Conservation (phyloP, 2,113 vertebrate species). For the Herpetotheres cachinnans region DNA sequence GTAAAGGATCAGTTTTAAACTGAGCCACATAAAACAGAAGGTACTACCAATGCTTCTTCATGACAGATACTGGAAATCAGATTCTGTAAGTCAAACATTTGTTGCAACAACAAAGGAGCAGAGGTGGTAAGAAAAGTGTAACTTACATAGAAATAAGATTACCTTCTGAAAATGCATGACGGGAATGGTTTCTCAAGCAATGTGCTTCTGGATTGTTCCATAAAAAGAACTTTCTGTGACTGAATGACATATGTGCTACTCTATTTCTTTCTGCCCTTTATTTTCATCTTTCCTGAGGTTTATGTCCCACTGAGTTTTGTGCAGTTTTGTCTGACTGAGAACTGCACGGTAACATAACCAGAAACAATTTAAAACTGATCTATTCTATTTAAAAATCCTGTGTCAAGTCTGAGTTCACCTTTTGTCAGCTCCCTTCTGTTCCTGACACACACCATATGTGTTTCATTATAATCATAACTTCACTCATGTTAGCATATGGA, state of each 20-base stretch:
- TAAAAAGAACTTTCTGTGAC: not conserved
- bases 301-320: not conserved
- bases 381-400: not conserved
- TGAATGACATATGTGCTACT: not conserved
- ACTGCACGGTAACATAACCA: not conserved
- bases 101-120: not conserved
- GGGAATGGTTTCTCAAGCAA: not conserved
- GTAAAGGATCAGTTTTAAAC: not conserved
- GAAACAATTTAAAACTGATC: not conserved
- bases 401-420: not conserved
- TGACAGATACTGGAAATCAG: not conserved
- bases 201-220: not conserved
- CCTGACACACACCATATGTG: not conserved
- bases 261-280: not conserved
- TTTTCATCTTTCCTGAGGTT: not conserved
- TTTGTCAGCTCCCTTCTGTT: not conserved
- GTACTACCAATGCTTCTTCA: not conserved
- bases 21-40: not conserved
- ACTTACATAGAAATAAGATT: not conserved
- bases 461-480: not conserved
- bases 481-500: not conserved
- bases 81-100: not conserved
- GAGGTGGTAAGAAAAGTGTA: not conserved
- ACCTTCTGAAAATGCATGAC: not conserved
- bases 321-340: not conserved